Conservation (phyloP, 1,140 invertebrate species). For the Propsilocerus akamusi region DNA sequence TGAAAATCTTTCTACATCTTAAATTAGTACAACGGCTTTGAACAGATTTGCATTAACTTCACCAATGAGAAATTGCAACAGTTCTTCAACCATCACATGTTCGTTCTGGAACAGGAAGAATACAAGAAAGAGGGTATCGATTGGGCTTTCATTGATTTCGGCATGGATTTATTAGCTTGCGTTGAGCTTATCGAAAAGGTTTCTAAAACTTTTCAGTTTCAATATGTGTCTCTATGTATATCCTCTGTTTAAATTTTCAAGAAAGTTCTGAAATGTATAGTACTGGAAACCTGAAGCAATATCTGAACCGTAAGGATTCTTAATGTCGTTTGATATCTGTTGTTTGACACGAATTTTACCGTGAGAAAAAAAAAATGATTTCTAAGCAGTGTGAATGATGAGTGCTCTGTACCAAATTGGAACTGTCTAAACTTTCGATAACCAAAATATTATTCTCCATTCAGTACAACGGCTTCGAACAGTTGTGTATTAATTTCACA, state of each 20-base stretch:
- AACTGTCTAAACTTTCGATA: too few species aligned
- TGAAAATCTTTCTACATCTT: too few species aligned
- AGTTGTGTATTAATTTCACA: slow-evolving; percentile 98
- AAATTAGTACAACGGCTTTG: slow-evolving; percentile 84
- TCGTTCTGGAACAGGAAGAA: slow-evolving; percentile 92
- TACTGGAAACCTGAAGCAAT: too few species aligned
- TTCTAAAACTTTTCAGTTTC: too few species aligned
- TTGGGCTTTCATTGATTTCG: slow-evolving; percentile 94
- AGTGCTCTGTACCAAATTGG: too few species aligned
- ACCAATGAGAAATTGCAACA: slow-evolving; percentile 95
- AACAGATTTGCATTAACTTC: slow-evolving; percentile 98
- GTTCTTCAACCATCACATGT: slow-evolving; percentile 98
- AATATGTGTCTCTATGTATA: slow-evolving; percentile 6
- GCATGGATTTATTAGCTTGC: slow-evolving; percentile 91
- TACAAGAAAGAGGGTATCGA: slow-evolving; percentile 88
- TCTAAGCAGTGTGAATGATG: too few species aligned
- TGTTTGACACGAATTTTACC: too few species aligned
- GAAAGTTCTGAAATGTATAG: neutral
- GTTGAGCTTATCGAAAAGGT: slow-evolving; percentile 97
- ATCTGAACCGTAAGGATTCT: too few species aligned
- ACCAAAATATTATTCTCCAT: too few species aligned
- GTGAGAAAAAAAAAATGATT: too few species aligned
- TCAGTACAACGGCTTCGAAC: slow-evolving; percentile 94
- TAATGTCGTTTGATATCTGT: too few species aligned
- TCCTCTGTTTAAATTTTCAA: neutral